These are phyloP conservation scores for Siderastrea siderea DNA, from an alignment of 92 coral and sea anemone genomes.

Conservation along the genomic window DNA sequence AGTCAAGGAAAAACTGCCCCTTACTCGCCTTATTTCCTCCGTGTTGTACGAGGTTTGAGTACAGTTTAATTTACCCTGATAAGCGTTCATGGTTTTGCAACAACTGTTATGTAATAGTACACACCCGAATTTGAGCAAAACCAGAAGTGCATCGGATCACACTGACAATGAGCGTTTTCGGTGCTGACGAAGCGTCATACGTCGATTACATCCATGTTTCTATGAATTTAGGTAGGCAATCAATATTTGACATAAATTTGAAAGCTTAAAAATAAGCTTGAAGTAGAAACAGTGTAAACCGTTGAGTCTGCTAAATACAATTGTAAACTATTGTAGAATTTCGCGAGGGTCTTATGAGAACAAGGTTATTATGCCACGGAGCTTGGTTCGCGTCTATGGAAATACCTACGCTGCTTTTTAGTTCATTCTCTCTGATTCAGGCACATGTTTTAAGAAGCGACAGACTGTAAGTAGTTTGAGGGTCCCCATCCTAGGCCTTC, in stretches of 20 bases:
- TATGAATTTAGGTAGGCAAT: too few relatives aligned
- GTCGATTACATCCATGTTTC: not conserved
- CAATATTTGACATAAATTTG: too few relatives aligned
- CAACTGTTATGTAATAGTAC: not conserved
- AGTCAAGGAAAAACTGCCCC: slow-evolving; percentile 18
- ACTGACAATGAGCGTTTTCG: not conserved
- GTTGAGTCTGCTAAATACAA: too few relatives aligned
- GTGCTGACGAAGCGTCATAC: not conserved
- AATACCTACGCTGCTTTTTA: not conserved
- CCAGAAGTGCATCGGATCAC: not conserved
- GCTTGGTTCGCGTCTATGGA: not conserved
- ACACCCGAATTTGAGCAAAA: not conserved
- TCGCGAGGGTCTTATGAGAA: too few relatives aligned
- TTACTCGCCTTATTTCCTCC: slow-evolving; percentile 16
- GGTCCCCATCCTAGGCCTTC: slow-evolving; percentile 87
- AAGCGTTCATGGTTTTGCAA: not conserved
- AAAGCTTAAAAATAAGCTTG: not conserved
- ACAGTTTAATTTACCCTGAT: too few relatives aligned
- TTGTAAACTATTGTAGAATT: too few relatives aligned
- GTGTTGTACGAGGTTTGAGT: not conserved
- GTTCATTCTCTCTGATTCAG: not conserved
- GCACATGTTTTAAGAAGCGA: not conserved
- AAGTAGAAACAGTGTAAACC: not conserved
- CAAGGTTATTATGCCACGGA: too few relatives aligned
- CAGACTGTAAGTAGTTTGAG: slow-evolving; percentile 64